Evolutionary conservation across 2,888 invertebrate species (phyloP), one percentile per base, ranked within the genome.

Genomic region (Ectemnius continuus): DNA sequence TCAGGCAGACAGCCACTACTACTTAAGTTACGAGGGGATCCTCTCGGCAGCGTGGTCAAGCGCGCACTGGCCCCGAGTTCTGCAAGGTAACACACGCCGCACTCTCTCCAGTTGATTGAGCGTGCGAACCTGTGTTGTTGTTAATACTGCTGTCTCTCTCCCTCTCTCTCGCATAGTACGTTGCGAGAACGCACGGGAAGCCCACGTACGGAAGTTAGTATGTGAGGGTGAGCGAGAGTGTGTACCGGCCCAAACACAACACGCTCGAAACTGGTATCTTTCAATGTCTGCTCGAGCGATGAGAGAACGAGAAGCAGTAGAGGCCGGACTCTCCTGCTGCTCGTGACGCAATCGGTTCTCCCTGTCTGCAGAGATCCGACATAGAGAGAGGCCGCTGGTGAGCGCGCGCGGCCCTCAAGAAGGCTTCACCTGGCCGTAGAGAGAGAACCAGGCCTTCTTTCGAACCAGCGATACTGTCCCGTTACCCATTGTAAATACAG

Each of bases 61-160:
- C 85, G 83, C 83, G 79, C 78, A 89, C 89, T 89, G 88, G 82
- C 82, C 83, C 82, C 77, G 73, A 83, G 79, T 75, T 83, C 81
- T 80, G 82, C 83, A 86, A 88, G 87, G 87, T 89, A 88, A 88
- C 84, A 85, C 81, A 85, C 52, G 52, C 52, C n/a, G n/a, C 52
- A 88, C 87, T 85, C 85, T 85, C 85, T 86, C 79, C 84, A 85
- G 85, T 86, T 88, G 88, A 89, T 89, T 86, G 86, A 88, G 84
- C 84, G 80, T 84, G 84, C 77, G 84, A 86, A 85, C 83, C 84
- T 79, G 83, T 78, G 78, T 81, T 74, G 84, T 84, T 80, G 71
- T 70, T 69, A 72, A 60, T 36, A 11, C 36, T 2, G 0, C 36
- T 6, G 8, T 36, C 36, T 6, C 36, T 36, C 36, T 36, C 36